A percentile compares a stretch with the other conserved stretches of the same genome.
phyloP scores from a whole-genome alignment of 2,797 vertebrate species.

The Falco novaeseelandiae region DNA sequence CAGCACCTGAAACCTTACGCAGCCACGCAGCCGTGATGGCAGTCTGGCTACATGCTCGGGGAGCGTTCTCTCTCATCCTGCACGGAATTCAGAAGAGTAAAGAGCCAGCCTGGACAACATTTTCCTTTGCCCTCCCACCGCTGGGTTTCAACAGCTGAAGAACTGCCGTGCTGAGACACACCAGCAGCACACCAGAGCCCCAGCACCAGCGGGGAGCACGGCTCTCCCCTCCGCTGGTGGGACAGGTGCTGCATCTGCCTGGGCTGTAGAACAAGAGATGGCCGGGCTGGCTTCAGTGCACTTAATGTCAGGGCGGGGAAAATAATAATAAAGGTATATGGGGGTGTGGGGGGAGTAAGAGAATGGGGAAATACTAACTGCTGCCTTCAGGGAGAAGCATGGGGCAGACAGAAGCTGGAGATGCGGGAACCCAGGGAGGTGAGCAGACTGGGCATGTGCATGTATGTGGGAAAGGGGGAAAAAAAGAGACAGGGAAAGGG shows the following conservation, averaged over 20 bases:
- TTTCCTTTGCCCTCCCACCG: neutral
- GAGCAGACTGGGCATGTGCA: neutral
- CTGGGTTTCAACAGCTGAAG: neutral
- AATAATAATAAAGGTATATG: neutral
- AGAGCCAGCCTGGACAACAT: neutral
- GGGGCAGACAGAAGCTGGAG: neutral
- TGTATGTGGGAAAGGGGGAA: neutral
- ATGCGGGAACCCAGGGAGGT: neutral
- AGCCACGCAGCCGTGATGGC: rapidly evolving
- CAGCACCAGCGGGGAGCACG: rapidly evolving
- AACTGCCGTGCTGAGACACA: neutral
- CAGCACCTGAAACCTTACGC: rapidly evolving
- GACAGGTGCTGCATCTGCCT: neutral
- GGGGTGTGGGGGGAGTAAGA: neutral
- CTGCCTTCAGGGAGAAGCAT: neutral
- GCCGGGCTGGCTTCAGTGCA: neutral
- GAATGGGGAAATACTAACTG: neutral
- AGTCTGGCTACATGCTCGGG: neutral
- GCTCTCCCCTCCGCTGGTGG: neutral
- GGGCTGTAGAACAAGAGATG: neutral
- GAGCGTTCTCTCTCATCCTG: neutral
- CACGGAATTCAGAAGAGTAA: neutral
- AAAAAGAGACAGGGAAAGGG: neutral
- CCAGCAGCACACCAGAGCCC: neutral
- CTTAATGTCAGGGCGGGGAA: neutral